These are phyloP conservation scores for Rhinichthys klamathensis DNA, from an alignment of 2,113 vertebrate species.

Conservation along the genomic window DNA sequence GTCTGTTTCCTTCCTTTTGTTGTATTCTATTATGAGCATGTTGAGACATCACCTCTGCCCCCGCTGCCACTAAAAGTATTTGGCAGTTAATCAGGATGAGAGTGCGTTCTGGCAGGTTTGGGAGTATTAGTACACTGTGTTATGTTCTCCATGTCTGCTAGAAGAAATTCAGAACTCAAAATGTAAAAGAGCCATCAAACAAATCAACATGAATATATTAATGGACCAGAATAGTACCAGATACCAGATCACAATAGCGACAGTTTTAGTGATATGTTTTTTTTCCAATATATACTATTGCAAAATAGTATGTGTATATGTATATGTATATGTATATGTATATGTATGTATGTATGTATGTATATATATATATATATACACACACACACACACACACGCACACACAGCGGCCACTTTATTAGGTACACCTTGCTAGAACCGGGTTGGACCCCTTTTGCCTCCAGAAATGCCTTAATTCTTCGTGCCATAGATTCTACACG, in stretches of 20 bases:
- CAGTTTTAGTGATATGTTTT: neutral
- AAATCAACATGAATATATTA: neutral
- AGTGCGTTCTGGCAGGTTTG: neutral
- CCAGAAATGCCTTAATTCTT: too few relatives aligned
- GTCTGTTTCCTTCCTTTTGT: conserved; percentile 16
- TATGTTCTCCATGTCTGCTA: conserved; percentile 21
- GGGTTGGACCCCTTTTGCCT: too few relatives aligned
- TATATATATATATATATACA: neutral
- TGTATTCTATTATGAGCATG: conserved; percentile 11
- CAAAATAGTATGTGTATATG: too few relatives aligned
- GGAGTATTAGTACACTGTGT: neutral
- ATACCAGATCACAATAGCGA: neutral
- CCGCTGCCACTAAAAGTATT: neutral
- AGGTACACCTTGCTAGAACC: too few relatives aligned
- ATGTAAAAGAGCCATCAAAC: neutral
- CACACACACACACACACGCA: too few relatives aligned
- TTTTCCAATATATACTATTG: too few relatives aligned
- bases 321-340: neutral
- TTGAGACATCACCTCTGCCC: conserved; percentile 5
- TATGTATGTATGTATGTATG: neutral
- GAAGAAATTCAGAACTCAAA: neutral
- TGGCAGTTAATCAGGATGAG: neutral
- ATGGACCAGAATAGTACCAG: neutral
- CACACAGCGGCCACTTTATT: too few relatives aligned
- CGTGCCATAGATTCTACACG: too few relatives aligned